Conservation (phyloP, 2,797 vertebrate species). For the Calcarius lapponicus region DNA sequence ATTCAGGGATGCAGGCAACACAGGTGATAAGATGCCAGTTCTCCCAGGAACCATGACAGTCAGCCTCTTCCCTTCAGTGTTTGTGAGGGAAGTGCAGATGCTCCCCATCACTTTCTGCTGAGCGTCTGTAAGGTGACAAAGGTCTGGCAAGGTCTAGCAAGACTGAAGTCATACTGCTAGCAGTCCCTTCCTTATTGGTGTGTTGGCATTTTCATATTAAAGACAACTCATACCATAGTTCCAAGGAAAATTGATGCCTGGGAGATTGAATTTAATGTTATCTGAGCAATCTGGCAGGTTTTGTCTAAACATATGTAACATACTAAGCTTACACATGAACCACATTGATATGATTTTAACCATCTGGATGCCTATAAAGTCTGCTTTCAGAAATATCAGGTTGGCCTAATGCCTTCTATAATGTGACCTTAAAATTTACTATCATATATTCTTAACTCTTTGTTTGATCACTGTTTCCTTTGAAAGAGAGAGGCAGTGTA, state of each 20-base stretch:
- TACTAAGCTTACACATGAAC: not conserved
- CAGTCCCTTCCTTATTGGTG: not conserved
- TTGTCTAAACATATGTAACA: not conserved
- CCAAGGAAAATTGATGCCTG: not conserved
- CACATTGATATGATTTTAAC: not conserved
- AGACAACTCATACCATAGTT: not conserved
- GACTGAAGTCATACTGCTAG: not conserved
- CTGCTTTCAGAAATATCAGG: not conserved
- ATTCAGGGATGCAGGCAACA: not conserved
- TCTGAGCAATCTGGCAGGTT: not conserved
- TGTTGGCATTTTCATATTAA: not conserved
- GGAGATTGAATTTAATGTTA: not conserved
- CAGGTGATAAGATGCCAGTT: not conserved
- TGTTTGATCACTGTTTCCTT: not conserved
- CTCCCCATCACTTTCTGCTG: not conserved
- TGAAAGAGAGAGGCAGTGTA: fast-evolving
- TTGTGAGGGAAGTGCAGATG: not conserved
- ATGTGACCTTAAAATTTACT: not conserved
- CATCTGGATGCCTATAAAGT: not conserved
- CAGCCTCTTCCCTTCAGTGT: not conserved
- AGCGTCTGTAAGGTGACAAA: not conserved
- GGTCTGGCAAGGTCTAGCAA: not conserved
- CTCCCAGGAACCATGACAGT: not conserved
- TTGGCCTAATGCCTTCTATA: not conserved
- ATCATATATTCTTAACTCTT: not conserved